Evolutionary conservation across 2,113 vertebrate species (phyloP).

Genomic region (Polypterus bichir): DNA sequence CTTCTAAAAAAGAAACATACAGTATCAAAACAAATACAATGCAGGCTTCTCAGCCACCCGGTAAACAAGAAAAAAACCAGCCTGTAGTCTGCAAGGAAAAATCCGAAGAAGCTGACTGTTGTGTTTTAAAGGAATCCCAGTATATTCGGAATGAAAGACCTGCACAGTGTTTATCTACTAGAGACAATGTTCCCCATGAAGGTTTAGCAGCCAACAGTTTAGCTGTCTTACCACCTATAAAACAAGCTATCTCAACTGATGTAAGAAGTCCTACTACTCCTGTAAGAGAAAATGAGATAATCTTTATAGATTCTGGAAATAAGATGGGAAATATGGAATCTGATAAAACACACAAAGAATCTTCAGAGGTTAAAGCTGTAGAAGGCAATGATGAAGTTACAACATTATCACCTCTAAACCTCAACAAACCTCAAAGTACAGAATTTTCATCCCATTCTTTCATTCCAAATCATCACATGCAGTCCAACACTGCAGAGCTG

Average conservation of each 20-base stretch:
- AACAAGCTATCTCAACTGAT: conserved; percentile 11
- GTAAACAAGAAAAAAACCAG: not conserved
- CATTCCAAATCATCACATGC: conserved; percentile 4
- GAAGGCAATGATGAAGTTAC: conserved; percentile 7
- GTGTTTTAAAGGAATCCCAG: conserved; percentile 1
- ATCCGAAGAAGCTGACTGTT: not conserved
- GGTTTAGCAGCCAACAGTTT: conserved; percentile 35
- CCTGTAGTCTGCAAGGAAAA: conserved; percentile 2
- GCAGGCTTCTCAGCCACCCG: not conserved
- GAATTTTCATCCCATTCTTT: not conserved
- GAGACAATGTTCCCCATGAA: conserved; percentile 14
- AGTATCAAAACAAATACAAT: conserved; percentile 12
- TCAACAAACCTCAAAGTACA: not conserved
- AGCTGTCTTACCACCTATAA: conserved; percentile 42
- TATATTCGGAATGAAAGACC: not conserved
- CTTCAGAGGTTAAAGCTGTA: conserved; percentile 11
- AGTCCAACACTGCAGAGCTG: conserved; percentile 2
- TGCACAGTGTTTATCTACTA: conserved; percentile 12
- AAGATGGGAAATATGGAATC: conserved; percentile 8
- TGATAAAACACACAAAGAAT: not conserved
- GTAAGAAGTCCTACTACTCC: conserved; percentile 2
- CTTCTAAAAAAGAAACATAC: conserved; percentile 13
- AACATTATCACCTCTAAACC: conserved; percentile 5
- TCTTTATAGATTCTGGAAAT: not conserved
- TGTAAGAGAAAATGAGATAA: conserved; percentile 11